Evolutionary conservation across 2,113 vertebrate species (phyloP).

Genomic region (Marcusenius ussheri): DNA sequence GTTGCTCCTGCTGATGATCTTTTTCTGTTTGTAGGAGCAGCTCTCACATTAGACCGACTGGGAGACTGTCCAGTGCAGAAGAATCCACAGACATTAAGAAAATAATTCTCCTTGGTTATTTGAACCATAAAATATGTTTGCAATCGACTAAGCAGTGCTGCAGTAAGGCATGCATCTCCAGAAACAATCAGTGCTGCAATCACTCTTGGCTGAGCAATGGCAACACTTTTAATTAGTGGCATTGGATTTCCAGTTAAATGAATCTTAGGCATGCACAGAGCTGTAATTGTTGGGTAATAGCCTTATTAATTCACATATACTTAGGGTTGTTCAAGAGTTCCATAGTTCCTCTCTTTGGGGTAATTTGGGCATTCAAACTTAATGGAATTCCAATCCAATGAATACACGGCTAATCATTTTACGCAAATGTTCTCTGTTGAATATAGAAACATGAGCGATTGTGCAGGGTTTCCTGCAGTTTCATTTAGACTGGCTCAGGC

Average conservation of each 20-base stretch:
- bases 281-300: conserved; percentile 90
- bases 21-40: conserved; percentile 45
- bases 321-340: conserved; percentile 78
- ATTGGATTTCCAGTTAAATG: conserved; percentile 60
- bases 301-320: conserved; percentile 88
- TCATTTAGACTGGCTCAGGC: conserved; percentile 77
- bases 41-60: conserved; percentile 59
- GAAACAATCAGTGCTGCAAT: conserved; percentile 46
- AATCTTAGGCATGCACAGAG: conserved; percentile 65
- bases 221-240: conserved; percentile 62
- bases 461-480: conserved; percentile 68
- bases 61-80: conserved; percentile 55
- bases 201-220: conserved; percentile 48
- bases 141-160: conserved; percentile 42
- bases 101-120: conserved; percentile 61
- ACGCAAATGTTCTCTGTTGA: conserved; percentile 71
- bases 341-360: conserved; percentile 60
- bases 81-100: conserved; percentile 56
- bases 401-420: conserved; percentile 79
- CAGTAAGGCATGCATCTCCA: conserved; percentile 47
- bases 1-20: conserved; percentile 16
- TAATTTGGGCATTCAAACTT: conserved; percentile 72
- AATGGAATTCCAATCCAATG: conserved; percentile 77
- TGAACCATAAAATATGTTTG: conserved; percentile 60
- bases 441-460: conserved; percentile 65